These are phyloP conservation scores for Drosophila neotestacea DNA, from an alignment of 2,888 invertebrate species.

Conservation along the genomic window DNA sequence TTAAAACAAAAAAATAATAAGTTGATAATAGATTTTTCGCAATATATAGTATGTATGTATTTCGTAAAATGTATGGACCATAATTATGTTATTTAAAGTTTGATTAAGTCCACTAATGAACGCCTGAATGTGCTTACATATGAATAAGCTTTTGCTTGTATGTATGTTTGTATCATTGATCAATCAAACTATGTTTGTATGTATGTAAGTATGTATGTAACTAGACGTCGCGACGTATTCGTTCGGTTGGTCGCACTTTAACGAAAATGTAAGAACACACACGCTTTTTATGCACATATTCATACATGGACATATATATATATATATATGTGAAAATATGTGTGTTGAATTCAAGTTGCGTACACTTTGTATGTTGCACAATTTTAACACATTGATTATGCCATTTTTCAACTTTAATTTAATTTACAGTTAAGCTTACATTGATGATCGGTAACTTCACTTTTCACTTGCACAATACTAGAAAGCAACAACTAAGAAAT, in stretches of 20 bases:
- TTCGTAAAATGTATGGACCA: background rate
- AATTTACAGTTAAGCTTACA: slow-evolving; percentile 53
- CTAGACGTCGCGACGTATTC: slow-evolving; percentile 35
- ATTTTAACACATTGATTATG: slow-evolving; percentile 35
- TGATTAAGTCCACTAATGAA: background rate
- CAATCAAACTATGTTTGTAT: slow-evolving; percentile 17
- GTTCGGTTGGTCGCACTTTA: slow-evolving; percentile 30
- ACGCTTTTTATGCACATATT: slow-evolving; percentile 12
- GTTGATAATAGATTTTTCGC: too few relatives aligned
- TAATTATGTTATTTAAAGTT: slow-evolving; percentile 3
- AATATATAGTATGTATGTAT: too few relatives aligned
- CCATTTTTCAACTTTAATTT: slow-evolving; percentile 36
- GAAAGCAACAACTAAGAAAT: slow-evolving; percentile 24
- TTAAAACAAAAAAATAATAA: too few relatives aligned
- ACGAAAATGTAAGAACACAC: slow-evolving; percentile 33
- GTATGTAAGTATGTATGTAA: slow-evolving; percentile 8
- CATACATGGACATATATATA: slow-evolving; percentile 1
- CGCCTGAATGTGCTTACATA: slow-evolving; percentile 1
- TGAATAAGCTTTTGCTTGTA: slow-evolving; percentile 8
- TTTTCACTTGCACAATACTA: slow-evolving; percentile 37
- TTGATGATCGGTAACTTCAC: slow-evolving; percentile 37
- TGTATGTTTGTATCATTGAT: slow-evolving; percentile 24
- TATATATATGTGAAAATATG: background rate
- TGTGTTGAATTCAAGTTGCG: slow-evolving; percentile 23
- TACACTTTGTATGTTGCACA: slow-evolving; percentile 41